phyloP scores from a whole-genome alignment of 2,797 vertebrate genomes.

The Tarsius wallacei region DNA sequence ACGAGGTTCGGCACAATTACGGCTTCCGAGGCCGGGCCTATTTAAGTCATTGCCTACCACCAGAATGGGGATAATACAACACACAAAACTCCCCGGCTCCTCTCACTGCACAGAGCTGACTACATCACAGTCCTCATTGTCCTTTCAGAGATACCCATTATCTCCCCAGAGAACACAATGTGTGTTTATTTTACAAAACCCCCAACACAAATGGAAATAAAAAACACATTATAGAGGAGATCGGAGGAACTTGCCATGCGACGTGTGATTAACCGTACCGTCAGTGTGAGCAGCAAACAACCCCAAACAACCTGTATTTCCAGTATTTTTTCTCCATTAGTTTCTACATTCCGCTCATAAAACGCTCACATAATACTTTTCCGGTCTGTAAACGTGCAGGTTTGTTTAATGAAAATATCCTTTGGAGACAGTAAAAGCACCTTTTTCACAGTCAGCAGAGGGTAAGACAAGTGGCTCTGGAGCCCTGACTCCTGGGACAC shows the following conservation, averaged over 20 bases:
- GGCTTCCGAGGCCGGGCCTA: not conserved
- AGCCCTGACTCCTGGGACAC: not conserved
- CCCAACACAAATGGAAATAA: slow-evolving; percentile 82
- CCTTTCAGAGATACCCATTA: slow-evolving; percentile 77
- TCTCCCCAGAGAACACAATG: slow-evolving; percentile 75
- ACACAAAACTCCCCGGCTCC: not conserved
- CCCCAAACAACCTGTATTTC: not conserved
- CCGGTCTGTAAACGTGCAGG: not conserved
- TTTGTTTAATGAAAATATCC: not conserved
- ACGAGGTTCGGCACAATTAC: not conserved
- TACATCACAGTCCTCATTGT: slow-evolving; percentile 78
- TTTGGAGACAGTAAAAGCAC: not conserved
- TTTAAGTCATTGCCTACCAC: not conserved
- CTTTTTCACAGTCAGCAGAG: not conserved
- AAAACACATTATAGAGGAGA: slow-evolving; percentile 67
- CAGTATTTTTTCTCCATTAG: not conserved
- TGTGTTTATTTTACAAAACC: slow-evolving; percentile 78
- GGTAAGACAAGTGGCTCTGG: accelerated
- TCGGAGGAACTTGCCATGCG: not conserved
- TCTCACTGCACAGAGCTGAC: not conserved
- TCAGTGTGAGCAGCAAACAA: slow-evolving; percentile 16
- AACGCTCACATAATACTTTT: not conserved
- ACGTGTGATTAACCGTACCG: slow-evolving; percentile 1
- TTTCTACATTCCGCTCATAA: slow-evolving; percentile 34
- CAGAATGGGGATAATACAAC: not conserved